Evolutionary conservation across 2,113 vertebrate species (phyloP), one percentile per base, ranked within the genome.

Genomic region (Thamnophis sirtalis): DNA sequence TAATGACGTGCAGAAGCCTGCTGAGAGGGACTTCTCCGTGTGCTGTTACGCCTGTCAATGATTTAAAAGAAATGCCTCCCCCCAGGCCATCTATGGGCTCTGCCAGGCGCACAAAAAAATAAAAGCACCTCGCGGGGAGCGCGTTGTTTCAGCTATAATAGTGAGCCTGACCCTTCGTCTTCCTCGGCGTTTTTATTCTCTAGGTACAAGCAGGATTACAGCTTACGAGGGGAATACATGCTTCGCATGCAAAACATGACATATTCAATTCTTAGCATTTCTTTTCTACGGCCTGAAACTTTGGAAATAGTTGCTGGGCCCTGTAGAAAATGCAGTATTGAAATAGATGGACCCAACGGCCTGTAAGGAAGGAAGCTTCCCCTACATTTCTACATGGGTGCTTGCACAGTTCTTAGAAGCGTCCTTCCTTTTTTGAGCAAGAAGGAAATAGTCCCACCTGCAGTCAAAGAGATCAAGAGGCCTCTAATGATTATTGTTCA

Each of bases 31-130:
- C 60, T 28, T 92, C 92, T 93, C 50, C 54, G 48, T 43, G 89
- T 73, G 60, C 91, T 91, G 28, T 80, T 92, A 43, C 93, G 1
- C 63, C 38, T 58, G 92, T 15, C 73, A 51, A 5, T 49, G 87
- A 92, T 1, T 87, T 90, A 49, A 96, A 93, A 88, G 60, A 92
- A 85, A 93, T 19, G 55, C 56, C n/a, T 84, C 56, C 43, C 54
- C 54, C 86, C 17, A 5, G 63, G 68, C 51, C n/a, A 80, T 53
- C 22, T 87, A 49, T 3, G 43, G 1, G 22, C n/a, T 91, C 22
- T 28, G 17, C 87, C 24, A 24, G 6, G 33, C 19, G 28, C 0
- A 85, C 87, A 49, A 88, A 13, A 13, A 89, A 24, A 88, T 1
- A 51, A 92, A 87, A 54, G 68, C n/a, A 73, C 10, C 60, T 38